Base-by-base conservation (phyloP, 2,113 vertebrate species). In the Macheiramphus alcinus region DNA sequence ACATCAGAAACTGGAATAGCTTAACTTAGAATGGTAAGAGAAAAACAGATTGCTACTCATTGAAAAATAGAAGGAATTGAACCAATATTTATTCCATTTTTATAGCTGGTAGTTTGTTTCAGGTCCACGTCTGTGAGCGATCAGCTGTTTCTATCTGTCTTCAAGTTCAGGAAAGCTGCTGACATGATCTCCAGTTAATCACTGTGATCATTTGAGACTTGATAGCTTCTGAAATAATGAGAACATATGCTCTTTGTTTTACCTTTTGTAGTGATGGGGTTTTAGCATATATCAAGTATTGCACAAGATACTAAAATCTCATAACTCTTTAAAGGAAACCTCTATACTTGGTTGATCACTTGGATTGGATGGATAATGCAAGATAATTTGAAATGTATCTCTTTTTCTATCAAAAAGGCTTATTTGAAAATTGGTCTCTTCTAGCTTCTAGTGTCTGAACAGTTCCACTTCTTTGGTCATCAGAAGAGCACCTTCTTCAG, bases 141-240 rank as follows among this genome's bases (percentile, higher is more conserved):
- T 96, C 91, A 94, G 70, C 56, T 52, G 22, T 75, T 47, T 59
- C 93, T 94, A 4, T 85, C 53, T 89, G 53, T 11, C 66, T 82
- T 58, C 66, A 42, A 84, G 38, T 45, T 63, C 52, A 80, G 80
- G 67, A 80, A 73, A 85, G 80, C 73, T 87, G 55, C 66, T 93
- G 89, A 87, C 48, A 50, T 63, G 68, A 47, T 68, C 94, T 89
- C 13, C 71, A 75, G 53, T 97, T 87, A 89, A 93, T 94, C 83
- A 70, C 65, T 86, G 59, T 73, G 76, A 53, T 81, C 42, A n/a
- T 80, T 58, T 87, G 83, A 73, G 82, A 50, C 22, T 80, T 85
- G 45, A 42, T 66, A 94, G 80, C 70, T 94, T 76, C 74, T 90
- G 87, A 91, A 89, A 93, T 85, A 70, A 90, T 52, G 74, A 85